phyloP scores from a whole-genome alignment of 1,140 invertebrate genomes.

The Hermatobates lingyangjiaoensis region DNA sequence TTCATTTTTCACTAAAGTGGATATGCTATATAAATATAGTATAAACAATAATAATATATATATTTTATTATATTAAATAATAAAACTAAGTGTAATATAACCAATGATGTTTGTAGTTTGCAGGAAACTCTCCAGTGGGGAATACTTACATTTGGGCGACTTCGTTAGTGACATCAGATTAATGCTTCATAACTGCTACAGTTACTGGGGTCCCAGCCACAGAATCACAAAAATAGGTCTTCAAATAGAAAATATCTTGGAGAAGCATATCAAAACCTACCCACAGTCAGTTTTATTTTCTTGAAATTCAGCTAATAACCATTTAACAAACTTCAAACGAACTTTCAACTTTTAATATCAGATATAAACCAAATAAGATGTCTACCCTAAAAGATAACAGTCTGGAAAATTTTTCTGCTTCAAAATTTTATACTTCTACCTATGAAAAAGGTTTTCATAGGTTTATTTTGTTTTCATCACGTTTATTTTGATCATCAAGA shows the following conservation, averaged over 20 bases:
- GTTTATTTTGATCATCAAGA: no score
- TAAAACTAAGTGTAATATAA: not conserved
- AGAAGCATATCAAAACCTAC: conserved; percentile 25
- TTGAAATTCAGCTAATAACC: no score
- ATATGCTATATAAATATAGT: not conserved
- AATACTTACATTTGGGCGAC: conserved; percentile 27
- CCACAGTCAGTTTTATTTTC: conserved; percentile 26
- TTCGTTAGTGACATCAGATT: conserved; percentile 28
- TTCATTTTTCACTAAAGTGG: not conserved
- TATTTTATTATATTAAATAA: not conserved
- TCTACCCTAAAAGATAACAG: no score
- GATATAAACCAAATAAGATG: no score
- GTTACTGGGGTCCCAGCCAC: conserved; percentile 29
- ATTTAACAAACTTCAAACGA: no score
- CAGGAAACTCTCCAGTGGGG: conserved; percentile 24
- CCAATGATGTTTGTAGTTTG: conserved; percentile 23
- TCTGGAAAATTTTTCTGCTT: no score
- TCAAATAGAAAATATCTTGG: conserved; percentile 28
- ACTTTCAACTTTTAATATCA: no score
- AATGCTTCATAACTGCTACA: conserved; percentile 33
- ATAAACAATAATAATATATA: not conserved
- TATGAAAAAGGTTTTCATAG: no score
- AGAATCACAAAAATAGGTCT: conserved; percentile 27
- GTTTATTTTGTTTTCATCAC: no score
- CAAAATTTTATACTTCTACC: no score